phyloP scores from a whole-genome alignment of 2,797 vertebrate species.

The Florisuga fusca region DNA sequence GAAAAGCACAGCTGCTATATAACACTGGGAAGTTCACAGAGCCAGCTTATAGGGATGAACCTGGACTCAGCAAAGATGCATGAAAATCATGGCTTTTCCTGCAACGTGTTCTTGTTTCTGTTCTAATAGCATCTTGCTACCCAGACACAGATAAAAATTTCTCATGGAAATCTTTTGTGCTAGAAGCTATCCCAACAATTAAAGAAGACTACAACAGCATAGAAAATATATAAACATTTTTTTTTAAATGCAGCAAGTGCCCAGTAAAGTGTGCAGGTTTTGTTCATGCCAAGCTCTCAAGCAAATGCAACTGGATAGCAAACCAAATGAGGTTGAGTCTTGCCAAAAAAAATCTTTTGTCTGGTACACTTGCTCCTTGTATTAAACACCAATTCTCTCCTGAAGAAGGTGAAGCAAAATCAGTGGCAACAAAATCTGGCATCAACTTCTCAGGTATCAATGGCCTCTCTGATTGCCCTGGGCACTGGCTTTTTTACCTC shows the following conservation, averaged over 20 bases:
- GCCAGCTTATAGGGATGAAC: neutral
- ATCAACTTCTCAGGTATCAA: neutral
- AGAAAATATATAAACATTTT: accelerated
- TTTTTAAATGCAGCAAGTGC: neutral
- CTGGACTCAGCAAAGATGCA: neutral
- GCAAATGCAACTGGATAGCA: neutral
- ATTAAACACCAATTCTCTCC: neutral
- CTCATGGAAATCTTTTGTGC: neutral
- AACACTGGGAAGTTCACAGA: neutral
- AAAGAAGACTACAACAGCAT: neutral
- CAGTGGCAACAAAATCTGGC: neutral
- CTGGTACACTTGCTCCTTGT: neutral
- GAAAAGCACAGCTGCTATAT: neutral
- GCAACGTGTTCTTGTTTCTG: neutral
- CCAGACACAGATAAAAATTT: neutral
- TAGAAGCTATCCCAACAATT: neutral
- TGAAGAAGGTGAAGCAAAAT: neutral
- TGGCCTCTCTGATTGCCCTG: neutral
- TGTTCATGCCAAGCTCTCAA: neutral
- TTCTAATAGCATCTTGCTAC: neutral
- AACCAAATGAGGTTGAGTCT: neutral
- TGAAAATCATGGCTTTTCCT: neutral
- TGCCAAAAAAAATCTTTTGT: neutral
- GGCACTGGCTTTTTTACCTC: neutral
- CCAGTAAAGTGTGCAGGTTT: neutral